These are phyloP conservation scores for Campoplex nolae DNA, from an alignment of 2,888 invertebrate species.

Conservation along the genomic window DNA sequence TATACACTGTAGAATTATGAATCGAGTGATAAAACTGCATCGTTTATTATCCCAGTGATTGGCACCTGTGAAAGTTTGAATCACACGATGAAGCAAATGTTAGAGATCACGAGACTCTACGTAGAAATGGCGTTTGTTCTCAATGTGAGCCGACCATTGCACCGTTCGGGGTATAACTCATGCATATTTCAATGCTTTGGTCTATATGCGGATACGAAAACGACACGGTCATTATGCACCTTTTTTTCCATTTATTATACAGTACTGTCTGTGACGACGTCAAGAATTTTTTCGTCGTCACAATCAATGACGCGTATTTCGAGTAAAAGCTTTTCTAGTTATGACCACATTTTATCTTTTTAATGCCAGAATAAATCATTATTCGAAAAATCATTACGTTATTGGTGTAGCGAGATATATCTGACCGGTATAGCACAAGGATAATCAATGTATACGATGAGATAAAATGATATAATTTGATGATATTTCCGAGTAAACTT, in stretches of 20 bases:
- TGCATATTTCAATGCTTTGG: constrained; percentile 44
- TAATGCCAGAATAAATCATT: background rate
- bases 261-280: background rate
- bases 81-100: background rate
- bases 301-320: constrained; percentile 8
- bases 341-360: background rate
- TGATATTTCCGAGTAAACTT: too few relatives aligned
- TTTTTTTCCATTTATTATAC: constrained; percentile 15
- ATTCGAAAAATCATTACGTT: background rate
- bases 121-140: background rate
- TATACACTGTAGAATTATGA: constrained; percentile 9
- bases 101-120: background rate
- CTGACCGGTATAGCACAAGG: too few relatives aligned
- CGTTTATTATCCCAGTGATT: background rate
- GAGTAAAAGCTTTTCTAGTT: background rate
- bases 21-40: constrained; percentile 7
- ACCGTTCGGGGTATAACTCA: constrained; percentile 5
- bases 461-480: too few relatives aligned
- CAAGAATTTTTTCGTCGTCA: constrained; percentile 5
- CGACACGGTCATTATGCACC: constrained; percentile 47
- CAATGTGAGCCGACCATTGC: constrained; percentile 1
- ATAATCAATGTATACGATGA: too few relatives aligned
- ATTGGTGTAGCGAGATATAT: too few relatives aligned
- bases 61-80: background rate
- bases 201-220: constrained; percentile 47